These are phyloP conservation scores for Crotalus helleri DNA, from an alignment of 2,113 vertebrate species.

Conservation along the genomic window DNA sequence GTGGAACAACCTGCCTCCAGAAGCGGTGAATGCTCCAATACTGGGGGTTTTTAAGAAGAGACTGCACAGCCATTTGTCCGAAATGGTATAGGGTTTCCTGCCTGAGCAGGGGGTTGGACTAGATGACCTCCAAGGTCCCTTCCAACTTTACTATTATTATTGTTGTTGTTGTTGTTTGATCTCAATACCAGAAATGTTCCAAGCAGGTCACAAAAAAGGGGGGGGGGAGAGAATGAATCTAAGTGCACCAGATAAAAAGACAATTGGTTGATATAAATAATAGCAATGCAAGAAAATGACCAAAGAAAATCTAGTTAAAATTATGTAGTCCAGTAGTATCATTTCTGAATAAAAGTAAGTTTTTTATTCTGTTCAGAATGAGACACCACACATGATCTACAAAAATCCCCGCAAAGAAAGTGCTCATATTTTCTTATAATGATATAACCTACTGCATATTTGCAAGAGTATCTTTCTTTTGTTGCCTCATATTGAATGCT, in stretches of 20 bases:
- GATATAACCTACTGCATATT: not conserved
- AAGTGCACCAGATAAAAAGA: not conserved
- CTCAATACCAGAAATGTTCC: not conserved
- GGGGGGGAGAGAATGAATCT: not conserved
- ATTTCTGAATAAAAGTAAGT: not conserved
- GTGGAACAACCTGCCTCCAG: too few species aligned
- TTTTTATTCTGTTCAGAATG: not conserved
- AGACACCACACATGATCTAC: not conserved
- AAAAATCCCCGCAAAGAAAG: not conserved
- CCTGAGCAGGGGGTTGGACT: too few species aligned
- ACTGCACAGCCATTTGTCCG: too few species aligned
- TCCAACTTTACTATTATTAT: too few species aligned
- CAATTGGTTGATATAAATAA: not conserved
- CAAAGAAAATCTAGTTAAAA: not conserved
- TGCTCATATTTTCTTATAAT: not conserved
- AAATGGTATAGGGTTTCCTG: too few species aligned
- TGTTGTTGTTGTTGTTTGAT: too few species aligned
- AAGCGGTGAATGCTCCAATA: too few species aligned
- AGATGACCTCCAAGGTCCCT: too few species aligned
- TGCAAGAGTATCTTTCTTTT: not conserved
- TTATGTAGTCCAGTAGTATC: not conserved
- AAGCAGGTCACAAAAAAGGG: not conserved
- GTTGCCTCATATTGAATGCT: not conserved
- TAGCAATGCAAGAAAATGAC: not conserved
- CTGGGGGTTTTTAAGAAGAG: too few species aligned